Evolutionary conservation across 2,797 vertebrate species (phyloP).

Genomic region (Gambelia wislizenii): DNA sequence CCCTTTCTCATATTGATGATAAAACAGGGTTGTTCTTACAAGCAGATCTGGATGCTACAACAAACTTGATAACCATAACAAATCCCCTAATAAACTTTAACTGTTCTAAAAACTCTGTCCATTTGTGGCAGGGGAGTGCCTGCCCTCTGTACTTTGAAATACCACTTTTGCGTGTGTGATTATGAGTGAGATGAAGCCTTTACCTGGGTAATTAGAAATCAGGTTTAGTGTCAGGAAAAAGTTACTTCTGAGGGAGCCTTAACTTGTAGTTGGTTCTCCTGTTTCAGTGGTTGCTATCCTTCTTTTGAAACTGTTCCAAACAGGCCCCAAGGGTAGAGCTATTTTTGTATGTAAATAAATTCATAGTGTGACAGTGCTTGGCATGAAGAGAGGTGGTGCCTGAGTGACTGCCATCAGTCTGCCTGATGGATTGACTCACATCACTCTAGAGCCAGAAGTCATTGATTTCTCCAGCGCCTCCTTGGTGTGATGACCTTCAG

Average conservation of each 20-base stretch:
- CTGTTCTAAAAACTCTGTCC: neutral
- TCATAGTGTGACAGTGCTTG: slow-evolving; percentile 71
- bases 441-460: slow-evolving; percentile 53
- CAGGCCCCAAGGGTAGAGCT: slow-evolving; percentile 28
- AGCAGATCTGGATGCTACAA: neutral
- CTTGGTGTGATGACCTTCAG: slow-evolving; percentile 55
- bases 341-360: slow-evolving; percentile 74
- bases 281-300: slow-evolving; percentile 49
- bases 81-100: neutral
- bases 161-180: neutral
- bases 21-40: neutral
- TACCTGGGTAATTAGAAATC: neutral
- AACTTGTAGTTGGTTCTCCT: slow-evolving; percentile 24
- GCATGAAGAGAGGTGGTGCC: slow-evolving; percentile 57
- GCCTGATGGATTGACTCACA: slow-evolving; percentile 70
- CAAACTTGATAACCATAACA: neutral
- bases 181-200: neutral
- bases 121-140: no score
- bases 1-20: neutral
- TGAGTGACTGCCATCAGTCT: slow-evolving; percentile 59
- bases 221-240: neutral
- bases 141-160: no score
- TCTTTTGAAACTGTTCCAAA: slow-evolving; percentile 55
- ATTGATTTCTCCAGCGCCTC: slow-evolving; percentile 62
- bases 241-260: neutral